phyloP scores from a whole-genome alignment of 2,888 invertebrate genomes.

The Lepidocyrtinus sp. region DNA sequence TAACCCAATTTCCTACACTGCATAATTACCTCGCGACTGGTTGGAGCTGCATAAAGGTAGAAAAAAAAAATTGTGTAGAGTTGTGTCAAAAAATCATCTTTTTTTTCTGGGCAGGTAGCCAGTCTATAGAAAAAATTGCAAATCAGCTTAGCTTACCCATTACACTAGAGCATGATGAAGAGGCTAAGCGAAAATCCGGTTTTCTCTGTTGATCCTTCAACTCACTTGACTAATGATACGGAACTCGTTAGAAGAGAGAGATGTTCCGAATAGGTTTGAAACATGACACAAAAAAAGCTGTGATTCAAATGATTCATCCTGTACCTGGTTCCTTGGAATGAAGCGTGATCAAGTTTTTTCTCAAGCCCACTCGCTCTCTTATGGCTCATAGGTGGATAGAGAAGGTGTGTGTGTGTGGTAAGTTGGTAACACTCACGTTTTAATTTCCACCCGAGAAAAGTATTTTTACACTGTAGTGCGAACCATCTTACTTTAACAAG shows the following conservation, averaged over 20 bases:
- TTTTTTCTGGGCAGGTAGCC: conserved; percentile 43
- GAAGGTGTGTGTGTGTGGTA: too few species aligned
- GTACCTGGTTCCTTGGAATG: too few species aligned
- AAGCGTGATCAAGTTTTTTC: too few species aligned
- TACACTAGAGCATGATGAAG: too few species aligned
- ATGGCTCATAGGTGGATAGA: too few species aligned
- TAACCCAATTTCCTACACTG: conserved; percentile 26
- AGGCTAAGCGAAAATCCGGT: conserved; percentile 40
- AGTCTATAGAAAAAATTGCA: conserved; percentile 10
- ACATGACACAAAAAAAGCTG: not conserved
- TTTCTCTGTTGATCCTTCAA: conserved; percentile 17
- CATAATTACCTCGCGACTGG: not conserved
- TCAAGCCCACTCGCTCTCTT: too few species aligned
- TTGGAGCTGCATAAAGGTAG: not conserved
- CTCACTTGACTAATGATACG: not conserved
- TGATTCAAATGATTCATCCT: not conserved
- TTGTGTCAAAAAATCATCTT: not conserved
- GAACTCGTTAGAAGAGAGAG: not conserved
- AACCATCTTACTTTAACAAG: not conserved
- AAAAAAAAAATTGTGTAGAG: not conserved
- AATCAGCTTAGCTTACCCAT: not conserved
- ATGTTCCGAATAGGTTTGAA: not conserved
- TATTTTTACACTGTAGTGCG: not conserved
- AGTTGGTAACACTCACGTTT: too few species aligned
- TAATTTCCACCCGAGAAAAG: not conserved